Base-by-base conservation (phyloP, 2,888 invertebrate genomes). In the Dynastes tityus region DNA sequence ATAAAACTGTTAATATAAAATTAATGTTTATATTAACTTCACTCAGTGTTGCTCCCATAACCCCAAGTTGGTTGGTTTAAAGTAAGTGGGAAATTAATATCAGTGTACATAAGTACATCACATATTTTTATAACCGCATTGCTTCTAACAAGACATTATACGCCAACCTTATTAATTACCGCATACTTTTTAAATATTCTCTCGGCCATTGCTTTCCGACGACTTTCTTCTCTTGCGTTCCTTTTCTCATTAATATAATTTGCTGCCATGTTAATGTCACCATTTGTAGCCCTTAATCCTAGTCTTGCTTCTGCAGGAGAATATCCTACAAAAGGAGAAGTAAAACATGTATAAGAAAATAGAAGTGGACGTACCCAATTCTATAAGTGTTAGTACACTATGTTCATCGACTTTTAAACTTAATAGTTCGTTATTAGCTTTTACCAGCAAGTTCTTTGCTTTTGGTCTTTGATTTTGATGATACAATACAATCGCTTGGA, bases 401-500 rank as follows among this genome's bases (percentile, higher is more conserved):
- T 87, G 85, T 79, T 92, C 91, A 85, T 93, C 91, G 1, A 94
- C 91, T 86, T 93, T 91, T 8, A 96, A 87, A 1, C 88, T 87
- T 51, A 89, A 88, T n/a, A 96, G 87, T 83, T 96, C 95, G 0
- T 84, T 81, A 83, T 94, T 92, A 0, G 94, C 95, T 81, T 90
- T 88, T 32, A 90, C 89, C 0, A 96, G 89, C 55, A 94, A 88
- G 0, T 87, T 85, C 64, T 89, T 89, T 0, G 96, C 94, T 78
- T 93, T 93, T 0, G 89, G 87, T 0, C 94, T 89, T 79, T 91
- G 91, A 86, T 95, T 94, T 88, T 95, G 93, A 86, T 96, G 95
- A 85, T 94, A 96, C 0, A 93, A 90, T 32, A 95, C 92, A 77
- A 96, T 93, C 5, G 94, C 96, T 89, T 96, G 95, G 73, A 96